Conservation (phyloP, 2,113 vertebrate species). For the Cyanistes caeruleus region DNA sequence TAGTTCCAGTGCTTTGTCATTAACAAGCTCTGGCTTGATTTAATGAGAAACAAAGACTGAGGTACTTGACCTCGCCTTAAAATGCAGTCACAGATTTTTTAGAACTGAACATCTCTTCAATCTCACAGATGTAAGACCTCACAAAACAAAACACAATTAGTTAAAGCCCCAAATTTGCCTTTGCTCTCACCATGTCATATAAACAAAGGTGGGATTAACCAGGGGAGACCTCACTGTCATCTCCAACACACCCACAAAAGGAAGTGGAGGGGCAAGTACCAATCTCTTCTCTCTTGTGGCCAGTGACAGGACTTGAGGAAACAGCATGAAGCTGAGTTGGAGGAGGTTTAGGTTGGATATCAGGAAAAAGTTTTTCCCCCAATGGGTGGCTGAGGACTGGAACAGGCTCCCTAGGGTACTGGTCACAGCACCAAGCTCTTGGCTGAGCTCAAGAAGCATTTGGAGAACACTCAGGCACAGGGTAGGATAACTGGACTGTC, state of each 20-base stretch:
- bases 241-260: not conserved
- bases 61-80: not conserved
- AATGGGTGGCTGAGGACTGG: not conserved
- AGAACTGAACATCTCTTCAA: not conserved
- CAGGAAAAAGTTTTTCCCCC: not conserved
- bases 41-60: not conserved
- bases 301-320: not conserved
- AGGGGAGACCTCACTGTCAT: not conserved
- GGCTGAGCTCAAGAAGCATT: not conserved
- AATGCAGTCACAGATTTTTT: not conserved
- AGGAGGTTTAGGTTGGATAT: not conserved
- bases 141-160: rapidly evolving
- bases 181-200: not conserved
- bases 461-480: not conserved
- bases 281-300: not conserved
- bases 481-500: not conserved
- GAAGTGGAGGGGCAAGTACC: not conserved
- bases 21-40: not conserved
- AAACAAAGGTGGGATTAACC: not conserved
- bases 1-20: not conserved
- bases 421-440: not conserved
- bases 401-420: not conserved
- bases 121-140: not conserved
- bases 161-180: not conserved
- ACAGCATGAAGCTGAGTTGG: not conserved